Conservation (phyloP, 2,888 invertebrate genomes). For the Zygogramma bicolorata region DNA sequence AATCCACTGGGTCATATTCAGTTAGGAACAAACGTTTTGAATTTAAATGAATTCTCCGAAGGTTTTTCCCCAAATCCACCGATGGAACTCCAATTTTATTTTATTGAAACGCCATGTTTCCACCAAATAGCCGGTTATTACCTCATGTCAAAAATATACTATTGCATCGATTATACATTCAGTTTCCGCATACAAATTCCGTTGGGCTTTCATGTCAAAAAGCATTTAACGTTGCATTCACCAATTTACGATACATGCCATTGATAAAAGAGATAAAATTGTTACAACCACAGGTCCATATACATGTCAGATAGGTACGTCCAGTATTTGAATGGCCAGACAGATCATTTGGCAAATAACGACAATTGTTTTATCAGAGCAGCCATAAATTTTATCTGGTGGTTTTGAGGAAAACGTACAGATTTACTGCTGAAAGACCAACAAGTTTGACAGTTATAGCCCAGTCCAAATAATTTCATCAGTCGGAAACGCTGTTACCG, state of each 20-base stretch:
- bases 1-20: too few species aligned
- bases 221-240: slow-evolving; percentile 44
- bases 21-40: too few species aligned
- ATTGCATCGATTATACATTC: slow-evolving; percentile 35
- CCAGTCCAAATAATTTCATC: too few species aligned
- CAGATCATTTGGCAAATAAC: not conserved
- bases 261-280: slow-evolving; percentile 46
- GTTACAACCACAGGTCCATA: slow-evolving; percentile 37
- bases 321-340: slow-evolving; percentile 22
- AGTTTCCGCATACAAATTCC: slow-evolving; percentile 39
- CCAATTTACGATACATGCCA: slow-evolving; percentile 43
- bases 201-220: slow-evolving; percentile 43
- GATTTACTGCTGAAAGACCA: not conserved
- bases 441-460: not conserved
- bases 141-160: slow-evolving; percentile 26
- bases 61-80: too few species aligned
- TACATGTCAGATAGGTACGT: slow-evolving; percentile 28
- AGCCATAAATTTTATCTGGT: not conserved
- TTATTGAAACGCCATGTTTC: not conserved
- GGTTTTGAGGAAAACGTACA: not conserved
- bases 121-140: not conserved
- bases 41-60: too few species aligned
- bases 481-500: too few species aligned
- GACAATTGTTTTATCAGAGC: slow-evolving; percentile 1
- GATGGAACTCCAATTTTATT: too few species aligned